These are phyloP conservation scores for Platysteira castanea DNA, from an alignment of 2,113 vertebrate genomes.

Conservation along the genomic window DNA sequence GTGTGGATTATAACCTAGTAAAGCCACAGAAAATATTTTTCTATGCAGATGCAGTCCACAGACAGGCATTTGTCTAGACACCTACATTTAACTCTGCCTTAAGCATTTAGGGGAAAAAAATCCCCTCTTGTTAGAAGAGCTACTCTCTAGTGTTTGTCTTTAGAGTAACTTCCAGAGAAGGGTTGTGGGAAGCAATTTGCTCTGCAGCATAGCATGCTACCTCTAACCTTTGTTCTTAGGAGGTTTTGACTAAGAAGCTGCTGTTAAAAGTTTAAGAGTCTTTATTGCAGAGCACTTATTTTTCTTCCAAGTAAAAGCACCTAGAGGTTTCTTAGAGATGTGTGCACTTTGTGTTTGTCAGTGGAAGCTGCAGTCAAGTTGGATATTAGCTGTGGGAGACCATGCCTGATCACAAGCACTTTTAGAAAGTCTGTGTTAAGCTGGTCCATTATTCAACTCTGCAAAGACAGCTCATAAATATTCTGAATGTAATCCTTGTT, in stretches of 20 bases:
- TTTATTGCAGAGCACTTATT: background rate
- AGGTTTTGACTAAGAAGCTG: background rate
- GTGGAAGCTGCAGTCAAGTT: background rate
- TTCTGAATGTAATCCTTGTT: background rate
- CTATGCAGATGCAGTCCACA: background rate
- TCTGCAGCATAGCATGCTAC: background rate
- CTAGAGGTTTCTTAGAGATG: background rate
- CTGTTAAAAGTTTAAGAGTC: background rate
- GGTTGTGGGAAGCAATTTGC: background rate
- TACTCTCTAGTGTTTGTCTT: background rate
- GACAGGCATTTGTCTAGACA: background rate
- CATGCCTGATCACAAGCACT: background rate
- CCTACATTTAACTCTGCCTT: background rate
- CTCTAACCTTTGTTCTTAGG: background rate
- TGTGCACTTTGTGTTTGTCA: background rate
- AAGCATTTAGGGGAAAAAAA: background rate
- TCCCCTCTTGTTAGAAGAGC: background rate
- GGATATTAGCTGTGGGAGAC: background rate
- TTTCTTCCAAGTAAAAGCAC: background rate
- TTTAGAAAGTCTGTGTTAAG: background rate
- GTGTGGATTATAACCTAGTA: background rate
- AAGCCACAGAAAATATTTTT: background rate
- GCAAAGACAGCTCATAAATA: background rate
- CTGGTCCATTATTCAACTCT: background rate
- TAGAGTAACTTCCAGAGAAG: background rate